phyloP scores from a whole-genome alignment of 2,113 vertebrate genomes.

The Maccullochella peelii region DNA sequence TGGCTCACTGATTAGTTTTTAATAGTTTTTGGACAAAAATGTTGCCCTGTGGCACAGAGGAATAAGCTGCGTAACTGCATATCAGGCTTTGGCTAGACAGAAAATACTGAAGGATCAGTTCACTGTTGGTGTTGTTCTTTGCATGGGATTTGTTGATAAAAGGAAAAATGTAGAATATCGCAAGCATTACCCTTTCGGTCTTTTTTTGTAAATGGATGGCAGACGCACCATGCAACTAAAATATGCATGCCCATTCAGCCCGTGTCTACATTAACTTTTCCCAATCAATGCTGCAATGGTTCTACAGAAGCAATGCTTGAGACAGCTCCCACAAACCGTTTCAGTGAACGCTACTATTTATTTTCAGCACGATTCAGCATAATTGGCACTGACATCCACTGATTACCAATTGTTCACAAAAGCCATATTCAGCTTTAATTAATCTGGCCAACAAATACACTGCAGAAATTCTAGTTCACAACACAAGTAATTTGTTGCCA shows the following conservation, averaged over 20 bases:
- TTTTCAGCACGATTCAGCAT: constrained; percentile 30
- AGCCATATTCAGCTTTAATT: constrained; percentile 50
- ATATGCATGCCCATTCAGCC: not conserved
- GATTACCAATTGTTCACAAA: constrained; percentile 53
- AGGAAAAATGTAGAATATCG: not conserved
- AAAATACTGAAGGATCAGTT: not conserved
- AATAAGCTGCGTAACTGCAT: not conserved
- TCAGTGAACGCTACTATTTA: constrained; percentile 29
- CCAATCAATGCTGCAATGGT: not conserved
- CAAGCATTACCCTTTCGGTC: not conserved
- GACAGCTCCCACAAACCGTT: constrained; percentile 1
- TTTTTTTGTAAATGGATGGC: not conserved
- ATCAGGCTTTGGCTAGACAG: not conserved
- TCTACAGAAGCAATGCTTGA: constrained; percentile 5
- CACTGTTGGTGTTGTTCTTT: not conserved
- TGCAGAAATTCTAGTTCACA: constrained; percentile 33
- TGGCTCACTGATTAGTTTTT: not conserved
- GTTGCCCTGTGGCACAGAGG: not conserved
- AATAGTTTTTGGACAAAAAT: not conserved
- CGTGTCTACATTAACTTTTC: not conserved
- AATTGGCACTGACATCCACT: constrained; percentile 48
- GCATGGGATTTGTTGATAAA: not conserved
- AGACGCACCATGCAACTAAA: not conserved
- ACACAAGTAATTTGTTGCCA: constrained; percentile 24
- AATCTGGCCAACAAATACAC: constrained; percentile 37